These are phyloP conservation scores for Barbus barbus DNA, from an alignment of 2,113 vertebrate species.

Conservation along the genomic window DNA sequence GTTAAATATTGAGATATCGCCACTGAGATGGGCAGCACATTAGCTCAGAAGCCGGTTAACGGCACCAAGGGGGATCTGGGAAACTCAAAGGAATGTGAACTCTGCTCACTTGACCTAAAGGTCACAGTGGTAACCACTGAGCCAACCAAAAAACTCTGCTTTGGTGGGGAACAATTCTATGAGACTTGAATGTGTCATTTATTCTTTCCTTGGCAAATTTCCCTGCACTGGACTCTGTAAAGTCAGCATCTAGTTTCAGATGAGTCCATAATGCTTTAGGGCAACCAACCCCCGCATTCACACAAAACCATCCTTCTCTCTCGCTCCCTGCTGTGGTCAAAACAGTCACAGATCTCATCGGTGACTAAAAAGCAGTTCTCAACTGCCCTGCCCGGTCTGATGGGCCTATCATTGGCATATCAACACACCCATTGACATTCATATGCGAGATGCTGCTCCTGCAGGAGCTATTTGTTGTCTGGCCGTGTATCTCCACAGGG, in stretches of 20 bases:
- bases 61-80: conserved; percentile 9
- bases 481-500: conserved; percentile 9
- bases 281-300: conserved; percentile 4
- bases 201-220: conserved; percentile 23
- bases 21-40: conserved; percentile 5
- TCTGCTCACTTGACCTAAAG: conserved; percentile 22
- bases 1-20: neutral
- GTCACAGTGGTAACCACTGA: conserved; percentile 23
- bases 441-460: conserved; percentile 14
- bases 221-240: conserved; percentile 4
- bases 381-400: conserved; percentile 34
- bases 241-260: conserved; percentile 21
- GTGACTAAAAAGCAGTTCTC: conserved; percentile 50
- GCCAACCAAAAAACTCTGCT: neutral
- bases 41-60: conserved; percentile 8
- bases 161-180: conserved; percentile 11
- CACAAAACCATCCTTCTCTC: conserved; percentile 24
- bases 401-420: conserved; percentile 48
- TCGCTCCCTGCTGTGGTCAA: conserved; percentile 28
- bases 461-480: conserved; percentile 33
- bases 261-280: neutral
- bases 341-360: conserved; percentile 23
- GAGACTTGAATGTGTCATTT: conserved; percentile 24
- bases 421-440: conserved; percentile 50
- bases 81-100: conserved; percentile 40